Evolutionary conservation across 2,797 vertebrate genomes (phyloP).

Genomic region (Acipenser ruthenus): DNA sequence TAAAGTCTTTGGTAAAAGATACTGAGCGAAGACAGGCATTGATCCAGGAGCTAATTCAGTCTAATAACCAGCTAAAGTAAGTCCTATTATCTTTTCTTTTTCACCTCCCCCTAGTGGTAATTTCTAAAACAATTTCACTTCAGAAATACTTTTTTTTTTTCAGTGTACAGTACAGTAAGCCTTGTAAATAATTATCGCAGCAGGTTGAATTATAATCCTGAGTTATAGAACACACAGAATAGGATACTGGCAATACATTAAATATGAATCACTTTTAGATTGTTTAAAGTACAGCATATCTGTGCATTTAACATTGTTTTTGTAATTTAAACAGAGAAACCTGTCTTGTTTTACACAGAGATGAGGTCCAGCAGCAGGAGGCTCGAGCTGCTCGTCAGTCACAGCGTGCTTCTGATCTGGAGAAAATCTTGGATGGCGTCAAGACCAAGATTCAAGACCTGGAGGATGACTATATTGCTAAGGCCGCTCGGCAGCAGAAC

Average conservation of each 20-base stretch:
- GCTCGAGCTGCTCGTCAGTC: constrained; percentile 53
- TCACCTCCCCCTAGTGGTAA: background rate
- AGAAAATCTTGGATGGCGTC: constrained; percentile 63
- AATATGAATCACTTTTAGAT: too few relatives aligned
- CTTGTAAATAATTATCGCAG: background rate
- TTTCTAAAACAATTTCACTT: too few relatives aligned
- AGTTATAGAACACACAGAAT: too few relatives aligned
- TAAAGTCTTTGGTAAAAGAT: constrained; percentile 69
- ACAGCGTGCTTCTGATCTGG: constrained; percentile 62
- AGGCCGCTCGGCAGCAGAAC: constrained; percentile 58
- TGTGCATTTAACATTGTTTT: too few relatives aligned
- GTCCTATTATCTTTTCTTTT: constrained; percentile 4
- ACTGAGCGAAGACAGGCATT: constrained; percentile 66
- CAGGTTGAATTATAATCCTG: too few relatives aligned
- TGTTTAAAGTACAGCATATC: too few relatives aligned
- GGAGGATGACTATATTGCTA: constrained; percentile 69
- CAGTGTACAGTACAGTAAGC: background rate
- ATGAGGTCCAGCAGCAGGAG: constrained; percentile 60
- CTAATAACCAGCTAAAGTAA: constrained; percentile 78
- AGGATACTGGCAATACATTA: too few relatives aligned
- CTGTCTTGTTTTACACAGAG: constrained; percentile 38
- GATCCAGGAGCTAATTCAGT: constrained; percentile 71
- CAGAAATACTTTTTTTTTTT: too few relatives aligned
- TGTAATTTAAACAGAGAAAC: too few relatives aligned
- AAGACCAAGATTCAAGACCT: constrained; percentile 72